phyloP scores from a whole-genome alignment of 2,113 vertebrate genomes.

The Climacteris rufus region DNA sequence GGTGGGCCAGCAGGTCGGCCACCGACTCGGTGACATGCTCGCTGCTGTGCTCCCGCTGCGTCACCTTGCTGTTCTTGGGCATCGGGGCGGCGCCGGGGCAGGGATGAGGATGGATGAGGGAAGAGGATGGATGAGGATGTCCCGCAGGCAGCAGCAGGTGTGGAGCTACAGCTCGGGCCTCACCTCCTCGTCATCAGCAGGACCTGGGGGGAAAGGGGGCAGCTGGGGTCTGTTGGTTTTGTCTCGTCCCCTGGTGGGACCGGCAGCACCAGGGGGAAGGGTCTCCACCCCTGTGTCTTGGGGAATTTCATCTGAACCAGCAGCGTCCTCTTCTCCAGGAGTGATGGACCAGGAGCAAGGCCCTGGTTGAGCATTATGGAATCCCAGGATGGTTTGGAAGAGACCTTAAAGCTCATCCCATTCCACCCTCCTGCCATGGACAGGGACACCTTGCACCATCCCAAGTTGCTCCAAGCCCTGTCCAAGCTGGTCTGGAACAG shows the following conservation, averaged over 20 bases:
- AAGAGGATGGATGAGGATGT: too few species aligned
- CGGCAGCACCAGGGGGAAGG: rapidly evolving
- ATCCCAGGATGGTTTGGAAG: not conserved
- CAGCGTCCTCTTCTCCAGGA: not conserved
- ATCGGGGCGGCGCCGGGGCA: slow-evolving; percentile 56
- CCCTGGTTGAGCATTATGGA: not conserved
- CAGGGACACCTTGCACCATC: rapidly evolving
- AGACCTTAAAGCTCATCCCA: not conserved
- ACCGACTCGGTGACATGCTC: slow-evolving; percentile 97
- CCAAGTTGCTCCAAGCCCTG: rapidly evolving
- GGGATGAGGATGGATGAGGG: too few species aligned
- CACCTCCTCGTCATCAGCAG: slow-evolving; percentile 64
- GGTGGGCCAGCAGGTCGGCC: slow-evolving; percentile 92
- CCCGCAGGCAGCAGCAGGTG: rapidly evolving
- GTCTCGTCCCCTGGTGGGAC: rapidly evolving
- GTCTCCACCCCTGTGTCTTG: rapidly evolving
- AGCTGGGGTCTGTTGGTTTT: not conserved
- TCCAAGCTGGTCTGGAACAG: not conserved
- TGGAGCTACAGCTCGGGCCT: not conserved
- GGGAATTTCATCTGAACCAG: not conserved
- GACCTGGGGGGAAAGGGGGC: slow-evolving; percentile 3
- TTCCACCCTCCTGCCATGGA: not conserved
- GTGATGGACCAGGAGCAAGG: rapidly evolving
- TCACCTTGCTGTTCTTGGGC: slow-evolving; percentile 98
- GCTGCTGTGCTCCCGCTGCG: slow-evolving; percentile 91